Evolutionary conservation across 2,888 invertebrate species (phyloP), one percentile per base, ranked within the genome.

Genomic region (Aromia moschata): DNA sequence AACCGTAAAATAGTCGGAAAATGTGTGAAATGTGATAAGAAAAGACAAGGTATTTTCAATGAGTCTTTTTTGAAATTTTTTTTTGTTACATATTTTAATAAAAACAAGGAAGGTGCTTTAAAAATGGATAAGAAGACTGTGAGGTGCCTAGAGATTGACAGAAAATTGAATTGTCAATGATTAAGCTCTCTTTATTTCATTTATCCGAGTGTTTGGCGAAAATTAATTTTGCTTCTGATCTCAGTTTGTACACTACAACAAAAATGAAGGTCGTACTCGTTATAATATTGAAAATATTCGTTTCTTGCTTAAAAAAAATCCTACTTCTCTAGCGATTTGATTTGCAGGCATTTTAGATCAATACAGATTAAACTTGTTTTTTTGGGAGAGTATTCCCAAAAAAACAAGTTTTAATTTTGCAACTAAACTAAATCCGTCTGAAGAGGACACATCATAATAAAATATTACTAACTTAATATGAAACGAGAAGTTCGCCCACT

Each of bases 131-230:
- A 77, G 77, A 77, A 79, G 79, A 79, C 79, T 79, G 79, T 68
- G 72, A 69, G 77, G 79, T 79, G 79, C 79, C 79, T 79, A 76
- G 71, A 70, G 71, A 69, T 72, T 71, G 70, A 72, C 71, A 68
- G 60, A 61, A 67, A 65, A 69, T 65, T 61, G 43, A 52, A 62
- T 61, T 67, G 67, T 73, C 68, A 70, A 70, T 70, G 57, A 58
- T 71, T 62, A 68, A 75, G 76, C 77, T 77, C 76, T 77, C 77
- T 77, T 65, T 43, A 57, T 59, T 64, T 54, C 53, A 58, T 59
- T 52, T 41, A 49, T 54, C 62, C 67, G 65, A 64, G 63, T 62
- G 60, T 60, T 56, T 49, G 58, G 60, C 58, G 58, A 63, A 63
- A 61, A 62, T 51, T 67, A 56, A 31, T 56, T 67, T 66, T 69